Base-by-base conservation (phyloP, 2,888 invertebrate species). In the Conistra vaccinii region DNA sequence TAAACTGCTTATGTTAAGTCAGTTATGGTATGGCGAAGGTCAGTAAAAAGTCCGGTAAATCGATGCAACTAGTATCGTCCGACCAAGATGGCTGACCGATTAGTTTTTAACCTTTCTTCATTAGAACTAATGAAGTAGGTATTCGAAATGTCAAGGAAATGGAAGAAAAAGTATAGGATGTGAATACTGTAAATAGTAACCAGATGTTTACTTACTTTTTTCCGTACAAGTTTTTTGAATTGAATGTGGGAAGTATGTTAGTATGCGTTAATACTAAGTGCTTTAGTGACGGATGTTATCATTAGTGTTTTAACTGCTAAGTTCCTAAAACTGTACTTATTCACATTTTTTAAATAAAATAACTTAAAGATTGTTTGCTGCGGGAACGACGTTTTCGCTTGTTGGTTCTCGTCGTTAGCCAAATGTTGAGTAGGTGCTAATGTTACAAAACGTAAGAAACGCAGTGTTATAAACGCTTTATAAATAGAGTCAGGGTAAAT, bases 101-200 rank as follows among this genome's bases (percentile, higher is more conserved):
- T 71, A 57, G 70, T 88, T 81, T 80, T 87, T 78, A 73, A 71
- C 45, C 12, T 61, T 60, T 65, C 65, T 83, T 78, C 77, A 69
- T 81, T 81, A 81, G 83, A 80, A 79, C 53, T 77, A 83, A 74
- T 69, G 53, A 74, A 53, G 68, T n/a, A n/a, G n/a, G n/a, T 68
- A 61, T 75, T 68, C 65, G 26, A 42, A 66, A 60, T 77, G 71
- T 60, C 75, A 65, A 76, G 85, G 84, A 84, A 83, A 23, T 82
- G 0, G 4, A 20, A 66, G 53, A 82, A 84, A 79, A 76, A 69
- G 55, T 48, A 14, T 26, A 53, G 65, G 58, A 80, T 77, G 68
- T 62, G 1, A 14, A 39, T 42, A 53, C n/a, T 26, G 20, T 26
- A n/a, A 7, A 29, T 17, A n/a, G 39, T 20, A 17, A 55, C n/a